Conservation (phyloP, 1,140 invertebrate genomes). For the Charaxes varanes region DNA sequence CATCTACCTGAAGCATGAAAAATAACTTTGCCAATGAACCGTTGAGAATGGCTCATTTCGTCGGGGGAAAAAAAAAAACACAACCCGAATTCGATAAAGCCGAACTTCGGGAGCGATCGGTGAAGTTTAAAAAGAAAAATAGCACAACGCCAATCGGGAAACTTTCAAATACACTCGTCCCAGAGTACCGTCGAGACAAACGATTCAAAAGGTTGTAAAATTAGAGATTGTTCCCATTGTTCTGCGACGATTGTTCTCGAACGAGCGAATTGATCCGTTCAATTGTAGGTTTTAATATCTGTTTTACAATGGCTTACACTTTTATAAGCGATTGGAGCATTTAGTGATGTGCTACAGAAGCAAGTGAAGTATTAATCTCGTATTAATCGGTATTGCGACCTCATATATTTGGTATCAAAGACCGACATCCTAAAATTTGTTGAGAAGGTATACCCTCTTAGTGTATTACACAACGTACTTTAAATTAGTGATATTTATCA, state of each 20-base stretch:
- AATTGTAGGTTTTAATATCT: background rate
- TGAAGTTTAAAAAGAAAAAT: slow-evolving; percentile 26
- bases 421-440: too few relatives aligned
- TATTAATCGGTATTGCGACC: too few relatives aligned
- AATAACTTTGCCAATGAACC: slow-evolving; percentile 17
- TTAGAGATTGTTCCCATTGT: slow-evolving; percentile 10
- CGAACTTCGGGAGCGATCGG: slow-evolving; percentile 16
- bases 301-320: too few relatives aligned
- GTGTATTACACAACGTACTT: too few relatives aligned
- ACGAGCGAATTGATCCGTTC: background rate
- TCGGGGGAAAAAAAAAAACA: slow-evolving; percentile 12
- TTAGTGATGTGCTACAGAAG: too few relatives aligned
- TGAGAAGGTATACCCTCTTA: too few relatives aligned
- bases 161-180: slow-evolving; percentile 37
- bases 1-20: slow-evolving; percentile 14
- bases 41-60: slow-evolving; percentile 15
- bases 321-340: too few relatives aligned
- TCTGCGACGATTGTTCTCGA: background rate
- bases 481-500: too few relatives aligned
- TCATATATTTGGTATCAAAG: too few relatives aligned
- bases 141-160: slow-evolving; percentile 35
- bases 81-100: slow-evolving; percentile 18
- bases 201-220: slow-evolving; percentile 38
- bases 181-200: slow-evolving; percentile 31
- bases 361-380: too few relatives aligned